phyloP scores from a whole-genome alignment of 2,888 invertebrate species.

The Dryomyza anilis region DNA sequence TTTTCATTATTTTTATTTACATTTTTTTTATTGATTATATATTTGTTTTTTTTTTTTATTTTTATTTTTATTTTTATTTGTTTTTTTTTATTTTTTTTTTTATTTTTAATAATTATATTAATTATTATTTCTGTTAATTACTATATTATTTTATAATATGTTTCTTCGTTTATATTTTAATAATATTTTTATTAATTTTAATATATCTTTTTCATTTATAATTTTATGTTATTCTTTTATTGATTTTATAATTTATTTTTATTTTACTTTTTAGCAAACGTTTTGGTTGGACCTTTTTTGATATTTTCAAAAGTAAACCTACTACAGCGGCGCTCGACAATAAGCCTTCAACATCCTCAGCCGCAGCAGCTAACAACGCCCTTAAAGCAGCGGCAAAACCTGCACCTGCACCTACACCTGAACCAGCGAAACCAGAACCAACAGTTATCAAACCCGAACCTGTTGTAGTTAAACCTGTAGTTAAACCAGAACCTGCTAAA shows the following conservation, averaged over 20 bases:
- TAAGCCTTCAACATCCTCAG: constrained; percentile 36
- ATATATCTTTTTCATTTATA: not conserved
- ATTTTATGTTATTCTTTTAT: constrained; percentile 30
- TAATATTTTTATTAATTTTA: constrained; percentile 15
- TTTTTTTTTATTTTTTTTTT: constrained; percentile 17
- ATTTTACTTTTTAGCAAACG: constrained; percentile 54
- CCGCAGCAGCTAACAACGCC: not conserved
- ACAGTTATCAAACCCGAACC: not conserved
- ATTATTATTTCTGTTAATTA: not conserved
- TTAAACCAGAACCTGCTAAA: not conserved
- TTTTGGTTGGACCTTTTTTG: constrained; percentile 58
- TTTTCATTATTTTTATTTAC: no score
- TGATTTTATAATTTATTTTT: constrained; percentile 37
- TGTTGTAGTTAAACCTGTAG: no score
- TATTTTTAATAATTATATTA: constrained; percentile 29
- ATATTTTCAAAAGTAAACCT: constrained; percentile 49
- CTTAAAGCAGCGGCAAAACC: not conserved
- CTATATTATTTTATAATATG: not conserved
- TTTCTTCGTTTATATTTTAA: not conserved
- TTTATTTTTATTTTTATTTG: not conserved
- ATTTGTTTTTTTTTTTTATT: no score
- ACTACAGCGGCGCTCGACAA: constrained; percentile 32
- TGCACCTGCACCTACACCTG: not conserved
- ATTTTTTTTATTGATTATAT: no score
- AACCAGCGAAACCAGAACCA: not conserved